Evolutionary conservation across 2,888 invertebrate genomes (phyloP).

Genomic region (Lepidochrysops patricia): DNA sequence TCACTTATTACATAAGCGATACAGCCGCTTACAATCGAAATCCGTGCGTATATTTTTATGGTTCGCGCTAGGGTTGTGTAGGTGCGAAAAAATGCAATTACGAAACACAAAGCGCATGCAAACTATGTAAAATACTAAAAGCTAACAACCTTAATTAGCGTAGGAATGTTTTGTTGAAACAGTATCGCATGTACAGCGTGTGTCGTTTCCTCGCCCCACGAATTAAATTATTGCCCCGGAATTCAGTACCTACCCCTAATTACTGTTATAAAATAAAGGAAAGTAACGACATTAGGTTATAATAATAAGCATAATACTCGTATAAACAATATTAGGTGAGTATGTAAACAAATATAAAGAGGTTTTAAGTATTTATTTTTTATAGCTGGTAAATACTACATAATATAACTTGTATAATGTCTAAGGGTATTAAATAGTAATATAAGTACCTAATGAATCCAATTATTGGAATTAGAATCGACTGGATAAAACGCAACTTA

Average conservation of each 20-base stretch:
- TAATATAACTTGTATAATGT: too few relatives aligned
- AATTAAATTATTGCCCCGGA: background rate
- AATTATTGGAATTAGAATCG: too few relatives aligned
- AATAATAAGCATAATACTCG: background rate
- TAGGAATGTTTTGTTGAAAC: background rate
- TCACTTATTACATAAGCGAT: constrained; percentile 39
- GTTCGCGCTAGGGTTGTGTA: constrained; percentile 4
- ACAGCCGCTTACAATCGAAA: constrained; percentile 30
- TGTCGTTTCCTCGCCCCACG: background rate
- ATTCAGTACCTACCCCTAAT: background rate
- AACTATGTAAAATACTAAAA: constrained; percentile 10
- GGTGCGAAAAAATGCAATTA: constrained; percentile 21
- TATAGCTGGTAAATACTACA: too few relatives aligned
- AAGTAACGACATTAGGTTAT: too few relatives aligned
- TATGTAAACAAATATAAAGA: background rate
- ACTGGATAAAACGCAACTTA: too few relatives aligned
- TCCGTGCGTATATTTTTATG: constrained; percentile 22
- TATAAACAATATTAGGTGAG: background rate
- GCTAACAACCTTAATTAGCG: constrained; percentile 10
- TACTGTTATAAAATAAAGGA: background rate
- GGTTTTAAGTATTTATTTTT: too few relatives aligned
- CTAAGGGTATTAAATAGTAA: too few relatives aligned
- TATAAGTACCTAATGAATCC: too few relatives aligned
- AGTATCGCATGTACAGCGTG: background rate
- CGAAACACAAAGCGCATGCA: constrained; percentile 9